Evolutionary conservation across 2,113 vertebrate species (phyloP).

Genomic region (Ivindomyrus marchei): DNA sequence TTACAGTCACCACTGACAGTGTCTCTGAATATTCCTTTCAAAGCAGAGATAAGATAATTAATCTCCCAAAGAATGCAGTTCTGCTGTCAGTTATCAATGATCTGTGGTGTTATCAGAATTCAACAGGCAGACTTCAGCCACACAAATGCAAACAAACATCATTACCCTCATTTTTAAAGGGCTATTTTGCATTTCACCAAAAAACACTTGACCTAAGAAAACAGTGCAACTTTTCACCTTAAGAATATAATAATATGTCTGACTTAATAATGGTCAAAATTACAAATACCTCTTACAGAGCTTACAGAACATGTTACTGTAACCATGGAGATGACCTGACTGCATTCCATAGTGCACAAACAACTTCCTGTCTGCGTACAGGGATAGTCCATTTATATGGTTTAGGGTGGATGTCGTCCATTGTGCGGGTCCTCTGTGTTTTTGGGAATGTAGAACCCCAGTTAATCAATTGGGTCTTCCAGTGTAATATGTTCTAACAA

Average conservation of each 20-base stretch:
- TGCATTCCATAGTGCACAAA: not conserved
- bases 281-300: not conserved
- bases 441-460: not conserved
- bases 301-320: not conserved
- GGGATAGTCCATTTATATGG: not conserved
- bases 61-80: not conserved
- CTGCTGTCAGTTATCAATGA: not conserved
- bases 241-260: not conserved
- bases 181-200: not conserved
- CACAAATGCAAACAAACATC: not conserved
- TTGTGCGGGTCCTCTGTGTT: not conserved
- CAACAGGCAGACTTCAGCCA: not conserved
- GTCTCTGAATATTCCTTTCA: not conserved
- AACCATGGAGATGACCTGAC: not conserved
- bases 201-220: not conserved
- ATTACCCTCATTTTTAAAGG: not conserved
- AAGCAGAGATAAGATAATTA: not conserved
- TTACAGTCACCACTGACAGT: not conserved
- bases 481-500: not conserved
- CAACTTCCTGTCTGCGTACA: not conserved
- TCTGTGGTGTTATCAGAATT: not conserved
- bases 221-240: not conserved
- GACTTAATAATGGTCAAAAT: not conserved
- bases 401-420: not conserved
- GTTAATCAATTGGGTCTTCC: not conserved